Base-by-base conservation (phyloP, 2,888 invertebrate genomes). In the Ariolimax columbianus region DNA sequence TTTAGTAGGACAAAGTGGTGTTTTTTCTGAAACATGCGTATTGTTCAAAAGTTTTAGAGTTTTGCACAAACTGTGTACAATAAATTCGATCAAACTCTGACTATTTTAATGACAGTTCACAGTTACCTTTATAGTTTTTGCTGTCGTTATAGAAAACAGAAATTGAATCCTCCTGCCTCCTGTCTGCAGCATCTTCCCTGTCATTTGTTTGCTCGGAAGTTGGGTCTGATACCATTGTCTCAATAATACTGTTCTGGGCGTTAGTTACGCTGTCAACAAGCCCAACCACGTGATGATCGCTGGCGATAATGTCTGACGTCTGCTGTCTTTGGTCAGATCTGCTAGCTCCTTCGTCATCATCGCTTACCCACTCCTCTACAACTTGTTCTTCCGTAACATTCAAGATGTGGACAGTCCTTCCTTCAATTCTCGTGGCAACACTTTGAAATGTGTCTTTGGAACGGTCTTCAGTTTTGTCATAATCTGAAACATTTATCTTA, bases 91-190 rank as follows among this genome's bases (percentile, higher is more conserved):
- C 14, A 9, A 47, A 47, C 14, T 47, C 47, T 14, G 14, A 47
- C 6, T 6, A 47, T 47, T 9, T 47, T 47, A 14, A 19, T 59
- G 59, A 6, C n/a, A 33, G 33, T n/a, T 73, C n/a, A 9, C 38
- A n/a, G n/a, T 77, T n/a, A 77, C 77, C 77, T 77, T 55, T 77
- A n/a, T 51, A 55, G 33, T 77, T 77, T 30, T 47, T 77, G 51
- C 55, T 77, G 77, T 77, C 77, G 55, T 36, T 77, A 23, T 77
- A 77, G 17, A 77, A 77, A 1, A 47, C 26, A n/a, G 73, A 73
- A 26, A 73, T 47, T 17, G 73, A 73, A 70, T 70, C 70, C 2
- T 73, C 73, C 43, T 73, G 73, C 36, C 73, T 26, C 30, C n/a
- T 73, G n/a, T 43, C 23, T 47, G 33, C 26, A n/a, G 2, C 17